Evolutionary conservation across 2,113 vertebrate genomes (phyloP).

Genomic region (Petrocephalus zakoni): DNA sequence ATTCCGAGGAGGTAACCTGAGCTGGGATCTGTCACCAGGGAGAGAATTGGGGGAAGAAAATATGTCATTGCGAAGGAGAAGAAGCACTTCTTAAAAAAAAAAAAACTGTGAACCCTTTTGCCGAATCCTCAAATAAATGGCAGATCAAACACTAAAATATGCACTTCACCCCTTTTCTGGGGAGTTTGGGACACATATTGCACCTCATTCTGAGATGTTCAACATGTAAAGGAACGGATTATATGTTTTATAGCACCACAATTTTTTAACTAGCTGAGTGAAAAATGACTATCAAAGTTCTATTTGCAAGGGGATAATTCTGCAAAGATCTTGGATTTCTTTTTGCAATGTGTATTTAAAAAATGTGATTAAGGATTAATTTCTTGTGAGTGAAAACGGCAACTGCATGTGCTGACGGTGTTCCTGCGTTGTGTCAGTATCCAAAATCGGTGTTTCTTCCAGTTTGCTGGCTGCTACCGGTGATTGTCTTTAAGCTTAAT

Average conservation of each 20-base stretch:
- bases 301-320: neutral
- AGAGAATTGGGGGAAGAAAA: neutral
- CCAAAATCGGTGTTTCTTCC: neutral
- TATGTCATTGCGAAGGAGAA: neutral
- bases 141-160: neutral
- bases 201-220: neutral
- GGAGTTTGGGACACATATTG: neutral
- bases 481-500: neutral
- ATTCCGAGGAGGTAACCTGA: neutral
- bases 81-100: neutral
- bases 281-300: neutral
- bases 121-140: neutral
- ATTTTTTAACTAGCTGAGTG: neutral
- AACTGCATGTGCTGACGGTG: neutral
- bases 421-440: neutral
- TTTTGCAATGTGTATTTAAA: neutral
- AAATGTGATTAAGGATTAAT: neutral
- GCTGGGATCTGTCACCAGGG: neutral
- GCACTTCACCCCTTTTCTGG: neutral
- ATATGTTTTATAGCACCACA: neutral
- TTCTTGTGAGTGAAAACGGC: neutral
- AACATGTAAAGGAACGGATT: neutral
- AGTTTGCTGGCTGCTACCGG: neutral
- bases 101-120: neutral
- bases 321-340: neutral